Percentiles rank a stretch among this genome's conserved stretches.
phyloP scores from a whole-genome alignment of 1,140 invertebrate species.

The Nasonia vitripennis region DNA sequence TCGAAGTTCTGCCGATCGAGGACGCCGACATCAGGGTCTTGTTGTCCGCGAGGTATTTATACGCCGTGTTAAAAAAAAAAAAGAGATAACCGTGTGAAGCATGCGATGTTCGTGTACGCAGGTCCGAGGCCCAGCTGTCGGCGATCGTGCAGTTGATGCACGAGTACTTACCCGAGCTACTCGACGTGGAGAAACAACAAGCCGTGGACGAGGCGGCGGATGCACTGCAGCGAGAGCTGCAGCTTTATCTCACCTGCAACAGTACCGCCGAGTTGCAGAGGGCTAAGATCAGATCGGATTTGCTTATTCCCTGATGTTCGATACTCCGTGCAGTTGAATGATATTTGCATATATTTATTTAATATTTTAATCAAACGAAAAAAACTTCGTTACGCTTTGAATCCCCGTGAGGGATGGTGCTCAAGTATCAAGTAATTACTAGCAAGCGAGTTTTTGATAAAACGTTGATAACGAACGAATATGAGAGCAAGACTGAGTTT shows the following conservation, averaged over 20 bases:
- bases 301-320: conserved; percentile 63
- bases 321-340: not conserved
- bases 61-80: too few relatives aligned
- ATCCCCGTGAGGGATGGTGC: not conserved
- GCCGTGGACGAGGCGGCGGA: conserved; percentile 55
- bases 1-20: conserved; percentile 60
- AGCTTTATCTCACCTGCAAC: conserved; percentile 60
- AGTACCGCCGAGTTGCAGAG: conserved; percentile 58
- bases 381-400: too few relatives aligned
- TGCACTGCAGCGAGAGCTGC: conserved; percentile 62
- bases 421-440: not conserved
- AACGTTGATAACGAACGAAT: too few relatives aligned
- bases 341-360: not conserved
- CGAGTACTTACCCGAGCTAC: conserved; percentile 58
- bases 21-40: conserved; percentile 51
- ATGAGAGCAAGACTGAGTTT: not conserved
- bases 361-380: too few relatives aligned
- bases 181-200: conserved; percentile 55
- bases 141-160: conserved; percentile 60
- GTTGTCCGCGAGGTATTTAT: conserved; percentile 62
- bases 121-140: conserved; percentile 61
- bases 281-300: conserved; percentile 65
- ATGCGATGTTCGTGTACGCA: conserved; percentile 15
- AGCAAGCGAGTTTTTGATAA: too few relatives aligned
- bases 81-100: too few relatives aligned